These are phyloP conservation scores for Genyomyrus donnyi DNA, from an alignment of 2,113 vertebrate species.

Conservation along the genomic window DNA sequence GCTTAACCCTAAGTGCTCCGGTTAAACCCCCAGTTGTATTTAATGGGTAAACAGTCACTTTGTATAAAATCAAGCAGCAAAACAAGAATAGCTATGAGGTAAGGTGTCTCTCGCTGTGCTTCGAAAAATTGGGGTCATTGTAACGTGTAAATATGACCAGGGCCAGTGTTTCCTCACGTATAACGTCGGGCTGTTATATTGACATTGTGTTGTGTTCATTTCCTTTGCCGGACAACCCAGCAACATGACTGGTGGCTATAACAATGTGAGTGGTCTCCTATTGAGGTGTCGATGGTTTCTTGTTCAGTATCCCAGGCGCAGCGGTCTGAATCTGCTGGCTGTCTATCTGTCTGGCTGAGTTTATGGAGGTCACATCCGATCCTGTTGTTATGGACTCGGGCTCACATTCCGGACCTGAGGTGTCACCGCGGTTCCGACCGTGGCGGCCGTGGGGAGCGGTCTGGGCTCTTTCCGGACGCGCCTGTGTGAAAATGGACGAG, in stretches of 20 bases:
- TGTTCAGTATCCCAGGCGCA: background rate
- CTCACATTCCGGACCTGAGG: background rate
- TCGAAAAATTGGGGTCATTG: background rate
- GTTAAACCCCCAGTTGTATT: background rate
- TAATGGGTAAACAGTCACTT: background rate
- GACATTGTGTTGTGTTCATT: conserved; percentile 1
- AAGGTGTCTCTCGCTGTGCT: background rate
- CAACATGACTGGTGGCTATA: background rate
- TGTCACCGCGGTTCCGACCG: background rate
- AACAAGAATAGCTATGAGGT: background rate
- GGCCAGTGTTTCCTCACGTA: conserved; percentile 10
- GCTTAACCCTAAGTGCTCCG: background rate
- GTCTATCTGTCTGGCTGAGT: background rate
- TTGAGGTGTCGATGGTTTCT: background rate
- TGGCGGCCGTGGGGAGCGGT: background rate
- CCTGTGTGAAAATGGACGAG: background rate
- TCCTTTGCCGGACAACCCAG: background rate
- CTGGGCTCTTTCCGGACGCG: background rate
- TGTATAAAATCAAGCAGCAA: background rate
- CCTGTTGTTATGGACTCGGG: background rate
- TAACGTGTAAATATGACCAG: conserved; percentile 20
- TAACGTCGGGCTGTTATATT: background rate
- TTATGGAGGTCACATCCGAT: background rate
- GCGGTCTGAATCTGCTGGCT: background rate
- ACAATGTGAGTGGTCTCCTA: background rate